Base-by-base conservation (phyloP, 2,888 invertebrate genomes). In the Cosmorhoe ocellata region DNA sequence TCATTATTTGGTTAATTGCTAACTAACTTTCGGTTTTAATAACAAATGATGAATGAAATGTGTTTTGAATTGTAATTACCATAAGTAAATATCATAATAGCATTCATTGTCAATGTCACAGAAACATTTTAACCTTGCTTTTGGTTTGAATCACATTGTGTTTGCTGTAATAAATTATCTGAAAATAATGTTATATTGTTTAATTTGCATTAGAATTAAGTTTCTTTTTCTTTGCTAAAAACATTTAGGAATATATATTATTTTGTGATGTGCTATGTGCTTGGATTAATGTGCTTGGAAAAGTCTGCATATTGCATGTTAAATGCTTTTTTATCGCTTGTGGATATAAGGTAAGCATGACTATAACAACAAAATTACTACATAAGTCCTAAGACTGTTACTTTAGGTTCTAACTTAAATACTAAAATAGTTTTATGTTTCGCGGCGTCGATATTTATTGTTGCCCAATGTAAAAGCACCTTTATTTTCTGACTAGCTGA, bases 131-230 rank as follows among this genome's bases (percentile, higher is more conserved):
- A 42, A 42, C 28, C 13, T 28, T 48, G 69, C 67, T 62, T 65
- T 48, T 59, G 64, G 61, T 67, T 67, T 51, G 61, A 58, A 37
- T 67, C 71, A 71, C 71, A 51, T 46, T 65, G 68, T 68, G 69
- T 73, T 66, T 65, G 71, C 65, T 66, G 38, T 63, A 75, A 68
- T 75, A 74, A 74, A 74, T 47, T 53, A 54, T 64, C 65, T 65
- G 50, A 42, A 72, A 18, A 18, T 18, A 18, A 69, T 63, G 69
- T 65, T 37, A 51, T 6, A 1, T 55, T 30, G 47, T 60, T 63
- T 59, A 13, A 43, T 53, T 45, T 47, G 31, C 31, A 8, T 48
- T 1, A 13, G 5, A 10, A 14, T 7, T 33, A 13, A 18, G 11
- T 26, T 26, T 7, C 2, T 13, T 27, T 37, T 46, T 31, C 5